phyloP scores from a whole-genome alignment of 2,113 vertebrate species.

The Patagioenas fasciata region DNA sequence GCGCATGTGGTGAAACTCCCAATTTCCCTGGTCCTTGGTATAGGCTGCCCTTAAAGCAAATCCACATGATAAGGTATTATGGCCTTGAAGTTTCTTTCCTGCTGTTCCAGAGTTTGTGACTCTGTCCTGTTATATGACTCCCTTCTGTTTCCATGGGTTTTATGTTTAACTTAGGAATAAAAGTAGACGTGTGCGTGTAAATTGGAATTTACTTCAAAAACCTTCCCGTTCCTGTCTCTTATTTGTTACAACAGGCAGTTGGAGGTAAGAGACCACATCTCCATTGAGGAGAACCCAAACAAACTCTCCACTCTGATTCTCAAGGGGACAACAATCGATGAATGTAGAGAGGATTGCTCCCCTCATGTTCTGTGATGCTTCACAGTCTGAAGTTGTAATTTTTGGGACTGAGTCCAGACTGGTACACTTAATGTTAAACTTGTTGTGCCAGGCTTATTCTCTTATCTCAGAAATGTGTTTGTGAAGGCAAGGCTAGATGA shows the following conservation, averaged over 20 bases:
- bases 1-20: no score
- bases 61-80: not conserved
- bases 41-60: not conserved
- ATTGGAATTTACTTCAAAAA: not conserved
- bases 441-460: not conserved
- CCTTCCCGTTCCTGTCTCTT: not conserved
- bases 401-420: not conserved
- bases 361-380: not conserved
- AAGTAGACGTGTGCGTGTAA: no score
- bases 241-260: not conserved
- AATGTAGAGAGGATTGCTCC: rapidly evolving
- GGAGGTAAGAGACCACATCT: not conserved
- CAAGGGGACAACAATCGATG: not conserved
- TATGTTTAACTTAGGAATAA: not conserved
- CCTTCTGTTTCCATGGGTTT: not conserved
- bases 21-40: no score
- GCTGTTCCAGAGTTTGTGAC: not conserved
- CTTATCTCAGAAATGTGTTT: not conserved
- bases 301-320: not conserved
- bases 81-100: not conserved
- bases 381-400: not conserved
- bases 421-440: not conserved
- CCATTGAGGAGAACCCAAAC: not conserved
- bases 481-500: not conserved
- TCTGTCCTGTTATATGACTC: no score